Evolutionary conservation across 2,113 vertebrate species (phyloP), one percentile per base, ranked within the genome.

Genomic region (Cynopterus brachyotis): DNA sequence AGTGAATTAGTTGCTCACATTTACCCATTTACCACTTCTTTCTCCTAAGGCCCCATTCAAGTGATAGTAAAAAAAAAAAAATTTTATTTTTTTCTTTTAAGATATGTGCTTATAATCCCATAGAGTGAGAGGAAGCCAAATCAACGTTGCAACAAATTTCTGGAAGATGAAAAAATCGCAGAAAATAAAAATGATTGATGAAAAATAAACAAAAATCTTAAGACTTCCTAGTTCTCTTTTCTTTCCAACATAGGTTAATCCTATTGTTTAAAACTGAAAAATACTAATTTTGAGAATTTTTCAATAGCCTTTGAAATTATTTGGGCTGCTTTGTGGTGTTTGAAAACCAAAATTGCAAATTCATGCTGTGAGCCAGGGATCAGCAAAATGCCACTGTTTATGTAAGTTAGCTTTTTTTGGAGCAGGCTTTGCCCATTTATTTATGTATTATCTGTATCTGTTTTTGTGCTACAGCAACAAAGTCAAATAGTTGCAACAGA

Each of bases 251-350:
- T 73, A 32, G 45, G 6, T 82, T 64, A 76, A 30, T 88, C 42
- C 42, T 75, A 9, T 67, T 76, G 70, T 60, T 82, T 89, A 60
- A 66, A 91, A 87, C 17, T 83, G 62, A 83, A 95, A 83, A 95
- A 45, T 72, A 53, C 50, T 60, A 35, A 57, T 89, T 64, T 87
- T 64, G 47, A 84, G 28, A 64, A 76, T 70, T 94, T 91, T 47
- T 88, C 24, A 72, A 0, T 88, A 66, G 62, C 55, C 13, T 94
- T 91, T 83, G 82, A 83, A 97, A 69, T 91, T 94, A 92, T 66
- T 47, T 96, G 64, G 47, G 3, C 11, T 89, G 47, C 20, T 16
- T 57, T 67, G 69, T 60, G 12, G 8, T 67, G 3, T 91, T 64
- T 78, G 70, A 91, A 91, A 78, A 64, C 60, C 53, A 83, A 15